Evolutionary conservation across 2,113 vertebrate species (phyloP), one percentile per base, ranked within the genome.

Genomic region (Oplegnathus fasciatus): DNA sequence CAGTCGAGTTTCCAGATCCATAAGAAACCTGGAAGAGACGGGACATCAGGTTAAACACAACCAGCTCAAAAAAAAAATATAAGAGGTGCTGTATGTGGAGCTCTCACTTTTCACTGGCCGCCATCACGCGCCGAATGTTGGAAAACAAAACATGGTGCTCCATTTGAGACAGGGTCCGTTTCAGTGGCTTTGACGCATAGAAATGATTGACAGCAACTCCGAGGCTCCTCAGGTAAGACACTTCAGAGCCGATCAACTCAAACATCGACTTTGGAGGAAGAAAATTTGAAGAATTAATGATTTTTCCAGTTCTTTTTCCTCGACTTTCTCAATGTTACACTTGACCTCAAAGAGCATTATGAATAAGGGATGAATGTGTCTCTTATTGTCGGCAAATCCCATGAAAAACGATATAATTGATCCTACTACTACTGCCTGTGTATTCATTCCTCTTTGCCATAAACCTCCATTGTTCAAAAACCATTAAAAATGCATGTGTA

Each of bases 181-280:
- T 90, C 40, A 97, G 90, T 1, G 48, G 75, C 87, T 83, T 69
- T 2, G 46, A 96, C 42, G 70, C 80, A 54, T 85, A 91, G 87
- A 94, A 97, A 30, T 96, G 94, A 65, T 90, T 86, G 30, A 96
- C 90, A 2, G 91, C 94, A 22, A 97, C 91, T 1, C 79, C 78
- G 15, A 97, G 91, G 82, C 96, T 97, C 86, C 91, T 95, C 75
- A 96, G 80, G 85, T 96, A 97, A 2, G 96, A 96, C 0, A 94
- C 96, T 78, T 97, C 96, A 0, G 96, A 97, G 8, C 92, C 85
- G 24, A 97, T 94, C 84, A 96, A 75, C 94, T 97, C 96, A 87
- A 97, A 97, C 84, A 93, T 95, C 0, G 94, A 80, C 96, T 97
- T 83, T 0, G 71, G 64, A 71, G 24, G 57, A 54, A 75, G 15